Evolutionary conservation across 2,797 vertebrate species (phyloP).

Genomic region (Microctenopoma stevenorrisi): DNA sequence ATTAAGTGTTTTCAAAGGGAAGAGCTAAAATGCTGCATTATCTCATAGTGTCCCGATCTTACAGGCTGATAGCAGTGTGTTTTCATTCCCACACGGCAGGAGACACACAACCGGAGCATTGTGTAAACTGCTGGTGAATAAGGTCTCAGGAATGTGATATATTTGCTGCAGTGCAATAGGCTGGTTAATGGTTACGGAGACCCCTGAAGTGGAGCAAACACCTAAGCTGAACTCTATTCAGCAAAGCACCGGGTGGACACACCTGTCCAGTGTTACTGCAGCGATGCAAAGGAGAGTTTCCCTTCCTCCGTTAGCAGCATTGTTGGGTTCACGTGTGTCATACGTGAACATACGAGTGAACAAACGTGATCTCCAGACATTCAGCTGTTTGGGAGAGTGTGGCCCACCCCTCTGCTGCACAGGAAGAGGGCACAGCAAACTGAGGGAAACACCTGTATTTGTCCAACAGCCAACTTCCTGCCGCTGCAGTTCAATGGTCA

Average conservation of each 20-base stretch:
- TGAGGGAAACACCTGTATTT: slow-evolving; percentile 85
- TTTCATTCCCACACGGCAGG: slow-evolving; percentile 62
- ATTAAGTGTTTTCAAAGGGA: slow-evolving; percentile 16
- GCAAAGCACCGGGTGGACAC: not conserved
- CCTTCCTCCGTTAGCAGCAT: too few species aligned
- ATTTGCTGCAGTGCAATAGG: slow-evolving; percentile 54
- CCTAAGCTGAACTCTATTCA: slow-evolving; percentile 38
- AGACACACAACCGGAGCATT: slow-evolving; percentile 58
- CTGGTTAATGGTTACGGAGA: slow-evolving; percentile 81
- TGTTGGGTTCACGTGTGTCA: not conserved
- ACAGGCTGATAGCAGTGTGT: slow-evolving; percentile 47
- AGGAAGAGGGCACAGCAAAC: slow-evolving; percentile 70
- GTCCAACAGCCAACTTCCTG: slow-evolving; percentile 77
- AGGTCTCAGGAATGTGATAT: slow-evolving; percentile 74
- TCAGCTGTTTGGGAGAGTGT: slow-evolving; percentile 39
- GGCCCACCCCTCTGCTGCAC: slow-evolving; percentile 62
- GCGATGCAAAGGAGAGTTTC: too few species aligned
- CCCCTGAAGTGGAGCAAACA: slow-evolving; percentile 70
- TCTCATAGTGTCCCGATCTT: slow-evolving; percentile 37
- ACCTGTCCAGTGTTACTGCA: not conserved
- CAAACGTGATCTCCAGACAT: slow-evolving; percentile 53
- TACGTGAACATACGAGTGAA: slow-evolving; percentile 46
- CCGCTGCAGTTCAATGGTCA: slow-evolving; percentile 37
- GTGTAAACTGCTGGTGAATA: slow-evolving; percentile 63
- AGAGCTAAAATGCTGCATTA: slow-evolving; percentile 25